Base-by-base conservation (phyloP, 23 tunicate genomes). In the Halocynthia aurantium region DNA sequence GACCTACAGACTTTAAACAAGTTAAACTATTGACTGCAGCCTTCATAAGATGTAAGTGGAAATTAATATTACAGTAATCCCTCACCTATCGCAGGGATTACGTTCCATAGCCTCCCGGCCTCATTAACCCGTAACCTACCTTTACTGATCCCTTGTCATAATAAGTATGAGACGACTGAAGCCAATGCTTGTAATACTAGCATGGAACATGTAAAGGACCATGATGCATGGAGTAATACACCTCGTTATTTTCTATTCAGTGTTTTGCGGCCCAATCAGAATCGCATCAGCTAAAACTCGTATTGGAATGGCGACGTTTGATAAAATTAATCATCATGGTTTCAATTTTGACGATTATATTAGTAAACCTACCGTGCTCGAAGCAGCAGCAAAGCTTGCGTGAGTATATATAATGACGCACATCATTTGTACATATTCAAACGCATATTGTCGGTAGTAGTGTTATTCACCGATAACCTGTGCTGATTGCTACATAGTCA, bases 11-110 rank as follows among this genome's bases (percentile, higher is more conserved):
- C 61, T 87, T 83, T 52, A 62, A 76, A 62, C 74, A 72, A 81
- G 86, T 82, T 7, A 77, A 78, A 62, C 44, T 75, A 54, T 71
- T 87, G 40, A 86, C 93, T 7, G 83, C 79, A 9, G 93, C 93
- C 13, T 67, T 87, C 61, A 81, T 81, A 10, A 19, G 31, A 66
- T 55, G 93, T 82, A 61, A 87, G 85, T 1, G n/a, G 13, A 40
- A 31, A n/a, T n/a, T n/a, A n/a, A n/a, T n/a, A n/a, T n/a, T n/a
- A n/a, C n/a, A n/a, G n/a, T n/a, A n/a, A n/a, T n/a, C n/a, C n/a
- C n/a, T n/a, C n/a, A n/a, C n/a, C n/a, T n/a, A n/a, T n/a, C n/a
- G n/a, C n/a, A n/a, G n/a, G n/a, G n/a, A n/a, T n/a, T n/a, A n/a
- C n/a, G n/a, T n/a, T n/a, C n/a, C n/a, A n/a, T n/a, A n/a, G n/a